These are phyloP conservation scores for Folsomia candida DNA, from an alignment of 2,888 invertebrate genomes.

Conservation along the genomic window DNA sequence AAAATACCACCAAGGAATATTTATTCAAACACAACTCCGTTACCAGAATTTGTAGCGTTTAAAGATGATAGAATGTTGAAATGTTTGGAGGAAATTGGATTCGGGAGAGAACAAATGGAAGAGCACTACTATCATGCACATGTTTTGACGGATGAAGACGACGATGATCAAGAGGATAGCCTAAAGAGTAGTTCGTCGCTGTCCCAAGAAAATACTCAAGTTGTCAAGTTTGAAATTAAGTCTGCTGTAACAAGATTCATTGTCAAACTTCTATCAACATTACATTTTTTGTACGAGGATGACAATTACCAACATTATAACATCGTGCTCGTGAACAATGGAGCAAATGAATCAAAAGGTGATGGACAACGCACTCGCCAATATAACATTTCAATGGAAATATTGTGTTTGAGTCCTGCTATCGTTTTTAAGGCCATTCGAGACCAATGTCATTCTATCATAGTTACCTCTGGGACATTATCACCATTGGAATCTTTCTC, in stretches of 20 bases:
- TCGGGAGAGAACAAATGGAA: background rate
- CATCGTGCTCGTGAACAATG: background rate
- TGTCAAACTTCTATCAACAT: background rate
- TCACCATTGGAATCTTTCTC: slow-evolving; percentile 38
- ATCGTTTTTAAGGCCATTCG: slow-evolving; percentile 36
- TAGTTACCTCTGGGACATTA: slow-evolving; percentile 46
- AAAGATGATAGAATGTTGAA: background rate
- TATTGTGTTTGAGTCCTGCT: slow-evolving; percentile 46
- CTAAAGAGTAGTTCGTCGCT: background rate
- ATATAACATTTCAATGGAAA: slow-evolving; percentile 11
- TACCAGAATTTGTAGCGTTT: background rate
- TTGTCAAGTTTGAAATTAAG: background rate
- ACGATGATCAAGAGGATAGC: background rate
- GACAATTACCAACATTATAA: background rate
- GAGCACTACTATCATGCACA: background rate
- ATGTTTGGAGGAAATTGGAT: background rate
- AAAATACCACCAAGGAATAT: background rate
- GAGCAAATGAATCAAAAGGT: background rate
- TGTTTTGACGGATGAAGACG: background rate
- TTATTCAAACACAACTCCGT: background rate
- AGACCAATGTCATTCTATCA: slow-evolving; percentile 30
- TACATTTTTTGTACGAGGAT: background rate
- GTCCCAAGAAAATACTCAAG: background rate
- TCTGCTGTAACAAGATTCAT: background rate
- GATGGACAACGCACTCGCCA: background rate